Conservation (phyloP, 2,113 vertebrate genomes). For the Pluvianellus socialis region DNA sequence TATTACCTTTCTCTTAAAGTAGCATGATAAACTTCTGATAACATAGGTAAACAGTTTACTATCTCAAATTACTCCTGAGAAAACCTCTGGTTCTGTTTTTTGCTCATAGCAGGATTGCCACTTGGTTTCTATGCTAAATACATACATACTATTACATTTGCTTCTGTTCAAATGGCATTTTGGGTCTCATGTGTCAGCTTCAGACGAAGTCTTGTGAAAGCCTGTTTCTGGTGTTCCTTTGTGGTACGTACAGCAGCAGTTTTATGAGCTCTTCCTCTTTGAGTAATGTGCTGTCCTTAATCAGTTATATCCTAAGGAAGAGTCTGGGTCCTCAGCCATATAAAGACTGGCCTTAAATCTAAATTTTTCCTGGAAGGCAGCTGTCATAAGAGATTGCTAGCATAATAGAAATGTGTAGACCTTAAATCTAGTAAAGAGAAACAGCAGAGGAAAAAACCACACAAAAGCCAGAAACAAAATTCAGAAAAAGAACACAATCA, state of each 20-base stretch:
- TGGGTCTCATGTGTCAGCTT: background rate
- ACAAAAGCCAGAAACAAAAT: background rate
- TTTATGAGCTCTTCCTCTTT: background rate
- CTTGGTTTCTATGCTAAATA: background rate
- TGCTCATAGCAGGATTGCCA: background rate
- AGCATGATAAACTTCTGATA: background rate
- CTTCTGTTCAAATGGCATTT: background rate
- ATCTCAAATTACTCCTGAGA: background rate
- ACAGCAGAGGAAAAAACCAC: background rate
- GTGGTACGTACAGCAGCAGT: background rate
- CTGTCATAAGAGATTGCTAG: background rate
- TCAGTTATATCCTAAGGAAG: background rate
- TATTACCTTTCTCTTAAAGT: background rate
- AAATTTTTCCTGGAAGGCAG: background rate
- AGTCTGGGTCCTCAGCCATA: fast-evolving
- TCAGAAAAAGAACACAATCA: background rate
- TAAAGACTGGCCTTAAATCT: background rate
- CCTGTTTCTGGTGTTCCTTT: background rate
- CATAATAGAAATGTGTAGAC: background rate
- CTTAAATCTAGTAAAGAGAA: background rate
- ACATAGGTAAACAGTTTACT: background rate
- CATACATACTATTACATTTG: background rate
- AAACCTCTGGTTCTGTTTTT: background rate
- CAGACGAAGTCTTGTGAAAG: background rate
- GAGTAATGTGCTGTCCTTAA: background rate